Base-by-base conservation (phyloP, 2,888 invertebrate species). In the Sialis lutaria region DNA sequence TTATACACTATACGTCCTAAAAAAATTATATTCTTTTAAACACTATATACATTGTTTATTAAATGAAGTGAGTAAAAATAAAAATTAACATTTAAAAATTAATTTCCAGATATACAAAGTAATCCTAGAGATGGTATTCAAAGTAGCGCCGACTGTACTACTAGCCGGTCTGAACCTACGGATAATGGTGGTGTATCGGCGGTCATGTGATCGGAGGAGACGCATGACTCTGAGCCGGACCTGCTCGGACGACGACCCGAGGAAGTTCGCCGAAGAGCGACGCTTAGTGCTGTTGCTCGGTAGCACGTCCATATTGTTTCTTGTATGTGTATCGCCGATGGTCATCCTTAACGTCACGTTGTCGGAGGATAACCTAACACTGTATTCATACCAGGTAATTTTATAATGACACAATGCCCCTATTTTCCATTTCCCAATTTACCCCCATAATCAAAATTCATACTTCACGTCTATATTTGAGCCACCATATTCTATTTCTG, bases 301-400 rank as follows among this genome's bases (percentile, higher is more conserved):
- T 33, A 77, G 76, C 49, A 80, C 79, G 5, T 78, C 78, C 52
- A 72, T 79, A 45, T 60, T 80, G 40, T 81, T 81, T 60, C 65
- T 81, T 44, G 69, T 79, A 12, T 80, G 80, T 60, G 77, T 80
- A 33, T 79, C 78, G 10, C 80, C 80, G 1, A 79, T 80, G 79
- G 78, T 79, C 46, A 75, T 80, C 52, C 66, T 80, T 9, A 79
- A 79, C 55, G 74, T 80, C 53, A 79, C 79, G 8, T 65, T 81
- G 51, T 77, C 75, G 33, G 73, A 77, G 53, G 68, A 70, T 50
- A 75, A 77, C 56, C 63, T 77, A 53, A 69, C 69, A 39, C 67
- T 70, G 53, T 78, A 74, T 58, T 70, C 76, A 37, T 79, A 79
- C 60, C 79, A 79, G 68, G 76, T 75, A 58, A 62, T 61, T 46